Conservation (phyloP, 2,797 vertebrate genomes). For the Gadopsis bispinosus region DNA sequence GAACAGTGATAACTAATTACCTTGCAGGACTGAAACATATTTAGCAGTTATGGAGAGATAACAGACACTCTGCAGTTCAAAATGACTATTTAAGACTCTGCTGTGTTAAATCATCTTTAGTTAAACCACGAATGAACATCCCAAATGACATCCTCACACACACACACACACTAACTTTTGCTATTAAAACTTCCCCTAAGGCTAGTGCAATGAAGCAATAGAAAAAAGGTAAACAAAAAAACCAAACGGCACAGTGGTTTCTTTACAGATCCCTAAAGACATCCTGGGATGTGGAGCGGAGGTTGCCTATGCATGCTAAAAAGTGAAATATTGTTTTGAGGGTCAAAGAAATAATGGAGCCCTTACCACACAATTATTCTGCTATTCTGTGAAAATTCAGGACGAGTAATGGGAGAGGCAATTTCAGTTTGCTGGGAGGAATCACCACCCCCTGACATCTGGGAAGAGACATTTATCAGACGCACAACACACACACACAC, state of each 20-base stretch:
- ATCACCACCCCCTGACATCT: constrained; percentile 47
- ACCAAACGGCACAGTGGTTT: background rate
- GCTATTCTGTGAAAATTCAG: constrained; percentile 37
- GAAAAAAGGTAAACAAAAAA: background rate
- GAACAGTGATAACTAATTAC: constrained; percentile 9
- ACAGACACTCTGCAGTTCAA: background rate
- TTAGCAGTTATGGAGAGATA: background rate
- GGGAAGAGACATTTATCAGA: constrained; percentile 54
- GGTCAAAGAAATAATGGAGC: constrained; percentile 57
- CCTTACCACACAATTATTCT: constrained; percentile 59
- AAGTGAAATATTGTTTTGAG: constrained; percentile 46
- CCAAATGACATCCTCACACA: constrained; percentile 12
- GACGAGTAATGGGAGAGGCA: constrained; percentile 52
- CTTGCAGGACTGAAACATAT: constrained; percentile 8
- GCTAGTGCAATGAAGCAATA: background rate
- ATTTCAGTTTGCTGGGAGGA: constrained; percentile 57
- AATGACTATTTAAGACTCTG: background rate
- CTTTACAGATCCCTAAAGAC: constrained; percentile 17
- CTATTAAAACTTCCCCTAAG: constrained; percentile 17
- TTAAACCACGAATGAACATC: constrained; percentile 13
- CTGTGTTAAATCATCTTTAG: constrained; percentile 12
- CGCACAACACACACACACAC: background rate
- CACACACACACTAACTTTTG: constrained; percentile 9
- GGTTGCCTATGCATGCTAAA: constrained; percentile 17
- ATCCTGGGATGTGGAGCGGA: constrained; percentile 7